phyloP scores from a whole-genome alignment of 2,113 vertebrate genomes.

The Elaphurus davidianus region DNA sequence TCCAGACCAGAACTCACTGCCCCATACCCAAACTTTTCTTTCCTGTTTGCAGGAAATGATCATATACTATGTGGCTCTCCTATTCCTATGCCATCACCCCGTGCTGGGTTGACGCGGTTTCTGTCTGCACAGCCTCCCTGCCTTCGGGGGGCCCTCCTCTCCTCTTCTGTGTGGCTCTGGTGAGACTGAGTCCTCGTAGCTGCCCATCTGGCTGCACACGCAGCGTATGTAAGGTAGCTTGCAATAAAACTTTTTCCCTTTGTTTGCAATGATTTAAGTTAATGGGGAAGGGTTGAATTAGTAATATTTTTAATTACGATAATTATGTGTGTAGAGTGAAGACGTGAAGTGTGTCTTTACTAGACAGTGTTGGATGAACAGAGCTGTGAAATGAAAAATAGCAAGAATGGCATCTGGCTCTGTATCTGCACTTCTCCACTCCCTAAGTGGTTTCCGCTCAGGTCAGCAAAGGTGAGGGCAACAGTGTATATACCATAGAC shows the following conservation, averaged over 20 bases:
- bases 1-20: background rate
- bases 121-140: background rate
- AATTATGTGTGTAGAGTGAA: background rate
- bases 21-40: background rate
- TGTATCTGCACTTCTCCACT: background rate
- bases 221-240: background rate
- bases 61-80: background rate
- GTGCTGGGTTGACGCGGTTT: background rate
- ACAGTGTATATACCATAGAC: accelerated
- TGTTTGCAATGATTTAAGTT: background rate
- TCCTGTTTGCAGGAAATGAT: background rate
- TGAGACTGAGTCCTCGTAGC: background rate
- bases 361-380: background rate
- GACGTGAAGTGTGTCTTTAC: background rate
- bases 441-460: background rate
- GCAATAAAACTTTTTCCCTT: background rate
- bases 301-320: background rate
- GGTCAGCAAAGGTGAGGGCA: background rate
- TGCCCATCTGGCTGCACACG: background rate
- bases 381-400: background rate
- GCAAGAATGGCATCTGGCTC: background rate
- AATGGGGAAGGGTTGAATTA: background rate
- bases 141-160: background rate
- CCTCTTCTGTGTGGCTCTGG: background rate
- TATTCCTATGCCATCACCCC: background rate